phyloP scores from a whole-genome alignment of 2,888 invertebrate species.

The Parnassius apollo region DNA sequence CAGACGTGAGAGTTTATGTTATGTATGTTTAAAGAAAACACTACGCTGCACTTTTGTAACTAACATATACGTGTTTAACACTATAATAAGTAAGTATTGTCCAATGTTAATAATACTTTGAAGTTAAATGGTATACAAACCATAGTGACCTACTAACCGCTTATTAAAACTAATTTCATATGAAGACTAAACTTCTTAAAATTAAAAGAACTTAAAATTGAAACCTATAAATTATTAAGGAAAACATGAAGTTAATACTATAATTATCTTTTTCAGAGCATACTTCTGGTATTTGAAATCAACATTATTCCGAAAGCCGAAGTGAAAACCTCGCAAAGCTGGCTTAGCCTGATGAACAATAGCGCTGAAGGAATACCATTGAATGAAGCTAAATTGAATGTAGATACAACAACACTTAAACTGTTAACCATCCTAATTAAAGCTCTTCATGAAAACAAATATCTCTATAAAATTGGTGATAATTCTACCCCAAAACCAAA shows the following conservation, averaged over 20 bases:
- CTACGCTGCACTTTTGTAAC: too few species aligned
- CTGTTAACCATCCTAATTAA: slow-evolving; percentile 59
- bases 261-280: slow-evolving; percentile 53
- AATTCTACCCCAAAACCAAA: slow-evolving; percentile 44
- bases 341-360: slow-evolving; percentile 54
- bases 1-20: too few species aligned
- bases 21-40: too few species aligned
- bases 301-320: slow-evolving; percentile 35
- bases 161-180: too few species aligned
- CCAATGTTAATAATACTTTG: too few species aligned
- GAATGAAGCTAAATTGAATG: slow-evolving; percentile 42
- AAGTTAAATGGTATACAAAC: too few species aligned
- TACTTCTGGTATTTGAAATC: slow-evolving; percentile 62
- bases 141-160: too few species aligned
- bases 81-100: too few species aligned
- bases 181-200: too few species aligned
- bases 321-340: slow-evolving; percentile 38
- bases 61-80: too few species aligned
- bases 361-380: slow-evolving; percentile 46
- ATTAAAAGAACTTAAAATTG: too few species aligned
- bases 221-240: too few species aligned
- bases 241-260: slow-evolving; percentile 11
- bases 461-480: slow-evolving; percentile 53
- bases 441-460: slow-evolving; percentile 53
- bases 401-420: slow-evolving; percentile 51